Evolutionary conservation across 2,113 vertebrate species (phyloP).

Genomic region (Neogale vison): DNA sequence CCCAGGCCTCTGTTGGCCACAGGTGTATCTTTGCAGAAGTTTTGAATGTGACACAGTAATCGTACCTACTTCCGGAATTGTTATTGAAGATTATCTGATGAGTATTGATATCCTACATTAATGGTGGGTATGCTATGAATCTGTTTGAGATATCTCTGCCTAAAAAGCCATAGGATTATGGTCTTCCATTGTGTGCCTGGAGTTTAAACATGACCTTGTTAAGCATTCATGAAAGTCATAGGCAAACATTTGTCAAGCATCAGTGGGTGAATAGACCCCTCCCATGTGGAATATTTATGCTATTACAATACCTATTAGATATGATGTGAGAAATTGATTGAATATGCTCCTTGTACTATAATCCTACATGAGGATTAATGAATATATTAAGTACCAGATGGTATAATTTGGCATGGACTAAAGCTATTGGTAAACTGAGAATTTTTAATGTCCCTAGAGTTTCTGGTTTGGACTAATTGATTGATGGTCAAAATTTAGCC

Average conservation of each 20-base stretch:
- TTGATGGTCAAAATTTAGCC: constrained; percentile 60
- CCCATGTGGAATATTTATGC: constrained; percentile 32
- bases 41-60: constrained; percentile 22
- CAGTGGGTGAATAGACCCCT: constrained; percentile 29
- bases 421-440: constrained; percentile 67
- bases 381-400: constrained; percentile 71
- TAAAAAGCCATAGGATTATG: constrained; percentile 30
- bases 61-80: constrained; percentile 45
- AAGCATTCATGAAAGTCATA: constrained; percentile 50
- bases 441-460: constrained; percentile 50
- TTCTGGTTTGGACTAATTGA: constrained; percentile 66
- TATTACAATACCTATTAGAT: constrained; percentile 55
- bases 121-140: neutral
- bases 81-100: constrained; percentile 42
- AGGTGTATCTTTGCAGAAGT: neutral
- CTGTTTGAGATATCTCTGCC: constrained; percentile 53
- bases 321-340: constrained; percentile 64
- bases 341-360: constrained; percentile 67
- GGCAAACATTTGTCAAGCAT: constrained; percentile 52
- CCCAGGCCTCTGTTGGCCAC: neutral
- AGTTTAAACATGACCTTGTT: constrained; percentile 62
- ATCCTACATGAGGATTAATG: constrained; percentile 75
- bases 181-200: neutral
- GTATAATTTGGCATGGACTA: constrained; percentile 69
- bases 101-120: constrained; percentile 43